These are phyloP conservation scores for Chrysolina oricalcia DNA, from an alignment of 2,888 invertebrate species.

Conservation along the genomic window DNA sequence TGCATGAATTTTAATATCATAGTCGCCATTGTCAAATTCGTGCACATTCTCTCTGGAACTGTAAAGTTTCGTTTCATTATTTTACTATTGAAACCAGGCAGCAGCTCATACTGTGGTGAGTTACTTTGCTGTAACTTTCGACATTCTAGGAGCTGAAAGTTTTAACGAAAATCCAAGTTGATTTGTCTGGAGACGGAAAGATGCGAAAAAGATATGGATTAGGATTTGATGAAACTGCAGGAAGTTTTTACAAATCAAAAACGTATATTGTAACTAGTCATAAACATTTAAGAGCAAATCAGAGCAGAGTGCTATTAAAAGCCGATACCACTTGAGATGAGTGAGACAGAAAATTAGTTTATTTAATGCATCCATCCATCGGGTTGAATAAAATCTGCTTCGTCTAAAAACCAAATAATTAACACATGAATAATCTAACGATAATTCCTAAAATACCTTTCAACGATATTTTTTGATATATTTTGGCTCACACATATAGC, in stretches of 20 bases:
- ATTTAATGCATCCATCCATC: too few relatives aligned
- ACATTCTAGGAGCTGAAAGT: background rate
- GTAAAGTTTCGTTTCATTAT: background rate
- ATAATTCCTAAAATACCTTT: too few relatives aligned
- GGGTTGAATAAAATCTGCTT: too few relatives aligned
- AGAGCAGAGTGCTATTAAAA: too few relatives aligned
- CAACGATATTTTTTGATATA: too few relatives aligned
- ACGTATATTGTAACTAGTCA: too few relatives aligned
- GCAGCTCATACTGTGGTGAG: background rate
- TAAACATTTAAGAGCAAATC: too few relatives aligned
- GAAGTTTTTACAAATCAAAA: background rate
- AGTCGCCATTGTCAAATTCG: background rate
- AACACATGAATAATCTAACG: too few relatives aligned
- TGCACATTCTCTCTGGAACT: background rate
- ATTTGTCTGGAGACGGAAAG: background rate
- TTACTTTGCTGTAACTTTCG: background rate
- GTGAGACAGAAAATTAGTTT: too few relatives aligned
- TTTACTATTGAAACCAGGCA: background rate
- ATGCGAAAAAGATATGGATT: background rate
- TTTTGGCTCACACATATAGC: too few relatives aligned
- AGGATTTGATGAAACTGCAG: background rate
- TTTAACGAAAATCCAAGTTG: background rate
- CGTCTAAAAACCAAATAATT: too few relatives aligned
- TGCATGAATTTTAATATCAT: background rate
- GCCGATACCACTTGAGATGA: too few relatives aligned